A percentile compares a stretch with the other conserved stretches of the same genome.
phyloP scores from a whole-genome alignment of 2,888 invertebrate species.

The Orgyia antiqua region DNA sequence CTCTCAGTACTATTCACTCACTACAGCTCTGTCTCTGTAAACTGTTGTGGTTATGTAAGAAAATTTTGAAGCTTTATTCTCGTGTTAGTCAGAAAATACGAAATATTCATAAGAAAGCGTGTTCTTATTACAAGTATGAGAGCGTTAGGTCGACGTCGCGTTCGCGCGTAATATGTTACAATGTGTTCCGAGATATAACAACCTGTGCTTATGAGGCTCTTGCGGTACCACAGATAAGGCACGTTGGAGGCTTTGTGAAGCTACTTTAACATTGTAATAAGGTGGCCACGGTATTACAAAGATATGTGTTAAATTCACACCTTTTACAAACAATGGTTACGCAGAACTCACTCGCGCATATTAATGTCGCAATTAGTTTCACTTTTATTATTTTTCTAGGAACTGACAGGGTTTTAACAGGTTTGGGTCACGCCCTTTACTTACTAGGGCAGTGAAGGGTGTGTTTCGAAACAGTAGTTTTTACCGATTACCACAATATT shows the following conservation, averaged over 20 bases:
- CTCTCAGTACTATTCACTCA: too few species aligned
- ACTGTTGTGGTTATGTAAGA: too few species aligned
- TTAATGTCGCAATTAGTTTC: too few species aligned
- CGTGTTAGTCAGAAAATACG: constrained; percentile 39
- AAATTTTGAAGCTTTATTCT: too few species aligned
- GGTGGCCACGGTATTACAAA: constrained; percentile 50
- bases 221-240: constrained; percentile 67
- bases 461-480: too few species aligned
- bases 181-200: constrained; percentile 69
- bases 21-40: too few species aligned
- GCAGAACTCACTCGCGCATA: too few species aligned
- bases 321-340: constrained; percentile 51
- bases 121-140: constrained; percentile 60
- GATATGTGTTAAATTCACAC: constrained; percentile 48
- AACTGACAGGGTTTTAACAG: too few species aligned
- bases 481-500: too few species aligned
- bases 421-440: too few species aligned
- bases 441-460: too few species aligned
- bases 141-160: constrained; percentile 52
- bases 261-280: constrained; percentile 64
- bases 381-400: too few species aligned
- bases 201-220: constrained; percentile 67
- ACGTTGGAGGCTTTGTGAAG: constrained; percentile 63
- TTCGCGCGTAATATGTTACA: constrained; percentile 69
- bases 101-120: constrained; percentile 57